These are phyloP conservation scores for Epizoanthus scotinus DNA, from an alignment of 92 coral and sea anemone species.

Conservation along the genomic window DNA sequence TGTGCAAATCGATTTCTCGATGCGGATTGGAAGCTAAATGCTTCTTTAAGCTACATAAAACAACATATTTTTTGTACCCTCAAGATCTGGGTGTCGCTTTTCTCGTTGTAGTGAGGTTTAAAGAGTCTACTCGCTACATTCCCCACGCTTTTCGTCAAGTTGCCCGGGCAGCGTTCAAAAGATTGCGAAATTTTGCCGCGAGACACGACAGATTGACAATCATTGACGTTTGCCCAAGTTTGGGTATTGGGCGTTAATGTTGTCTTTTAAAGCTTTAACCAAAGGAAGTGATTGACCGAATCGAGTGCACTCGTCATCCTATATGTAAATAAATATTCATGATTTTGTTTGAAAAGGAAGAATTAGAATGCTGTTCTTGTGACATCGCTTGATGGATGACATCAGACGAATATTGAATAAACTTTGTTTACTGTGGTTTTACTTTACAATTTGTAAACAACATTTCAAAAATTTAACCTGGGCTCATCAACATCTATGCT, in stretches of 20 bases:
- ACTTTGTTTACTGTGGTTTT: constrained; percentile 6
- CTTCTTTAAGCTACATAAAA: constrained; percentile 18
- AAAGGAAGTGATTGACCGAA: constrained; percentile 33
- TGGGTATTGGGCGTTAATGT: constrained; percentile 40
- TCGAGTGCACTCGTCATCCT: constrained; percentile 15
- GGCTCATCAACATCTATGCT: constrained; percentile 16
- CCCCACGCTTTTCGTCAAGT: background rate
- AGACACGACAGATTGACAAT: no score
- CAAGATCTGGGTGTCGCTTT: background rate
- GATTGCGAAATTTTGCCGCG: constrained; percentile 6
- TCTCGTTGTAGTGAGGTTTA: background rate
- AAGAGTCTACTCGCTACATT: background rate
- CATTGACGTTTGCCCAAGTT: constrained; percentile 26
- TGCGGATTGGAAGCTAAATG: constrained; percentile 4
- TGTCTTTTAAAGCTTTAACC: constrained; percentile 9
- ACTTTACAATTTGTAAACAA: constrained; percentile 15
- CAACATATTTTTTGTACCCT: constrained; percentile 24
- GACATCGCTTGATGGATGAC: constrained; percentile 33
- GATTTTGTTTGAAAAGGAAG: constrained; percentile 5
- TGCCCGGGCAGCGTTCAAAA: background rate
- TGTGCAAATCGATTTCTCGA: no score
- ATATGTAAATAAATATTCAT: constrained; percentile 32
- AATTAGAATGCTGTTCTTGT: constrained; percentile 22
- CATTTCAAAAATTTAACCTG: background rate
- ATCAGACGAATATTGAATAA: background rate